Evolutionary conservation across 2,113 vertebrate genomes (phyloP), one percentile per base, ranked within the genome.

Genomic region (Gymnobelideus leadbeateri): DNA sequence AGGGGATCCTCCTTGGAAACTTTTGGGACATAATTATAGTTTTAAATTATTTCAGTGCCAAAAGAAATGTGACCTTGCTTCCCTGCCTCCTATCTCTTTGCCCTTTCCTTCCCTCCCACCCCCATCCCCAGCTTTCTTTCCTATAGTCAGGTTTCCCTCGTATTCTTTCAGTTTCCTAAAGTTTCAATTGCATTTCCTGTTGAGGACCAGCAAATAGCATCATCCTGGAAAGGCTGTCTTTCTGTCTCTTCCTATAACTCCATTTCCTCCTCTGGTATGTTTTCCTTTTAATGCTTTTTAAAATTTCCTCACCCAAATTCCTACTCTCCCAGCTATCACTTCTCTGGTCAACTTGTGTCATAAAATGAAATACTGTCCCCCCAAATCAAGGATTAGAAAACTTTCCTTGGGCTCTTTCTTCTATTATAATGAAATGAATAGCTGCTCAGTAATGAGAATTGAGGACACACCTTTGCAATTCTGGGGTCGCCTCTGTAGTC

Each of bases 1-100:
- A 96, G 92, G 93, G 97, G 94, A 97, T 95, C 96, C 96, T 98
- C 97, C 97, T 97, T 95, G 98, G 97, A 97, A 98, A 97, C 96
- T 97, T 97, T 94, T 93, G 97, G 96, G 97, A 98, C 97, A 97
- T 97, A 97, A 97, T 96, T 97, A 25, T 51, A 93, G 50, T 95
- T 97, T 94, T 92, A 96, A 97, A 96, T 92, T 90, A 97, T 89
- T 91, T 95, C 93, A 91, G 92, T 97, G 98, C 97, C 98, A 98
- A 98, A 97, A 98, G 97, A 97, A 97, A 97, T 23, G 92, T 97
- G 97, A 97, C 97, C 97, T 93, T 92, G 84, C 47, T 57, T 97
- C 93, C 93, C 90, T 89, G 94, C 89, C 92, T 89, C 94, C 52
- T 16, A 10, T 51, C 95, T 89, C 91, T 52, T 51, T 0, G 77